Conservation (phyloP, 2,113 vertebrate species). For the Irena cyanogastra region DNA sequence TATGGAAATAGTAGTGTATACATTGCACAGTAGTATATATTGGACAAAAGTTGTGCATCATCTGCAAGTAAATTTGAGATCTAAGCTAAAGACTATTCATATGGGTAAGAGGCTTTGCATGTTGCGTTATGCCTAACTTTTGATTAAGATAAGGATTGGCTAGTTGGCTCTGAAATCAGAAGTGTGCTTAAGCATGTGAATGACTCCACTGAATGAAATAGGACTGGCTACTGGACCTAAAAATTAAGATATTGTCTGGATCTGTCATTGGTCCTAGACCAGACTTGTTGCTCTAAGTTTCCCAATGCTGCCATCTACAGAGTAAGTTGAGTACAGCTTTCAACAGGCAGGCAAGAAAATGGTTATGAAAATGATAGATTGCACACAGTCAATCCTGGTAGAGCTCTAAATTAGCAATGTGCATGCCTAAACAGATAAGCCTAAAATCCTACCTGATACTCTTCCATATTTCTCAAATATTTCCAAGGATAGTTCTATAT, state of each 20-base stretch:
- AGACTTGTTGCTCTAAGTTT: neutral
- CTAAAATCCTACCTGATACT: neutral
- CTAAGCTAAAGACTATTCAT: neutral
- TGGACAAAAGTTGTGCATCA: neutral
- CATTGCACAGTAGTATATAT: neutral
- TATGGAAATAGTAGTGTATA: neutral
- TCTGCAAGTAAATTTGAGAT: neutral
- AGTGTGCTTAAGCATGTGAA: neutral
- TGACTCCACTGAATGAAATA: neutral
- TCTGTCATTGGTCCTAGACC: neutral
- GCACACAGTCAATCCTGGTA: neutral
- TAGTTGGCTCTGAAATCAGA: neutral
- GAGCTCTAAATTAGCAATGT: neutral
- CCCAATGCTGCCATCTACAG: constrained; percentile 70
- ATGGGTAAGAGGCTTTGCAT: neutral
- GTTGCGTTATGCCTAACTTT: neutral
- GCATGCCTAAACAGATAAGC: neutral
- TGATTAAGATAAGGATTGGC: neutral
- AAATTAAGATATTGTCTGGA: neutral
- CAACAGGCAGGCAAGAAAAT: neutral
- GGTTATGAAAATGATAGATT: rapidly evolving
- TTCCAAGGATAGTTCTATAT: neutral
- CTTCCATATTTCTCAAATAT: neutral
- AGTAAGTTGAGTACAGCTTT: neutral
- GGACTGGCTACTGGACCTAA: neutral